phyloP scores from a whole-genome alignment of 2,113 vertebrate species.

The Callipepla californica region DNA sequence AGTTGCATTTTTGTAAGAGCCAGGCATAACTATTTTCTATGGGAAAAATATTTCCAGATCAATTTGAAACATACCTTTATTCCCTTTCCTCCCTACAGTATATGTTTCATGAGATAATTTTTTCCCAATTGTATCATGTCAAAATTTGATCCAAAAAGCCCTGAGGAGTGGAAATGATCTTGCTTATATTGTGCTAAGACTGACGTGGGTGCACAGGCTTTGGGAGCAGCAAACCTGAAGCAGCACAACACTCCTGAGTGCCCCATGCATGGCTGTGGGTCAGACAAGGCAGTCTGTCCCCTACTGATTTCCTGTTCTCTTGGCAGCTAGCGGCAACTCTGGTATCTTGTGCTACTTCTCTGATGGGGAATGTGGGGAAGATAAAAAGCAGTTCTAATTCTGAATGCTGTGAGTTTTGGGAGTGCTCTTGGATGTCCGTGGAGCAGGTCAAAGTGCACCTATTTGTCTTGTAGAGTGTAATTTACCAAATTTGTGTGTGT shows the following conservation, averaged over 20 bases:
- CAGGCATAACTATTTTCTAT: background rate
- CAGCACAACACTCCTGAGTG: background rate
- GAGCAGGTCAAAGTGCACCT: background rate
- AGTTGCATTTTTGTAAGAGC: slow-evolving; percentile 2
- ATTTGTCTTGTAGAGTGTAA: background rate
- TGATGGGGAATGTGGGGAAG: accelerated
- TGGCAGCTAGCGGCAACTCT: accelerated
- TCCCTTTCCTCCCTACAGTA: slow-evolving; percentile 55
- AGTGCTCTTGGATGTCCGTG: background rate
- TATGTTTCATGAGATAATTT: slow-evolving; percentile 54
- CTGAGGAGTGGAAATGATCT: slow-evolving; percentile 55
- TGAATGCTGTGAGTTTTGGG: background rate
- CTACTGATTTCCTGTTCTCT: background rate
- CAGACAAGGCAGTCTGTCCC: accelerated
- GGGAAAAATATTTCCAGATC: slow-evolving; percentile 60
- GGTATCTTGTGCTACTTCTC: background rate
- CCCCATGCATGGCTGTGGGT: background rate
- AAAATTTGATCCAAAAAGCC: slow-evolving; percentile 57
- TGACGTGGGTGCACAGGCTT: background rate
- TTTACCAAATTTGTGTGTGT: background rate
- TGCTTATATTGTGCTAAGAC: background rate
- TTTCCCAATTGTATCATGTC: slow-evolving; percentile 34
- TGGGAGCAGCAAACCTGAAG: background rate
- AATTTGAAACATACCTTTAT: slow-evolving; percentile 61
- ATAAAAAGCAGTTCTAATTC: background rate